Evolutionary conservation across 64 coral and sea anemone genomes (phyloP).

Genomic region (Porites australiensis): DNA sequence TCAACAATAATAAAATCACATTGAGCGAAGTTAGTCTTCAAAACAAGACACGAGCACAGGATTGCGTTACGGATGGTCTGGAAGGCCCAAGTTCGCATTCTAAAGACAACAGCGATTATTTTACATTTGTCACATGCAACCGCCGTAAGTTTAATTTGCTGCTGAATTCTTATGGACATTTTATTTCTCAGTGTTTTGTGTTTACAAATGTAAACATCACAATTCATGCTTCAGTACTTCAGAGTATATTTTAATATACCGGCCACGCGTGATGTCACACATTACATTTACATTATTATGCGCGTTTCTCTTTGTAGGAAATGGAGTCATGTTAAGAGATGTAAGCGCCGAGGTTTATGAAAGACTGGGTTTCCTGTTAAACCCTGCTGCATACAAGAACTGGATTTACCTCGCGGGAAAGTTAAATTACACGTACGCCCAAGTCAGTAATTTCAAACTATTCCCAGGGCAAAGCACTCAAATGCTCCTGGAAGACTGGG

Average conservation of each 20-base stretch:
- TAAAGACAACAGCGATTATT: not conserved
- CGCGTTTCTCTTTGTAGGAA: not conserved
- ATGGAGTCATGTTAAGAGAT: constrained; percentile 49
- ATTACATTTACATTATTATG: not conserved
- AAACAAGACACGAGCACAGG: not conserved
- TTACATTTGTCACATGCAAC: not conserved
- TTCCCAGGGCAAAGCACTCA: constrained; percentile 54
- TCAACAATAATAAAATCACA: not conserved
- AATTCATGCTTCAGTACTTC: too few relatives aligned
- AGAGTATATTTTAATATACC: too few relatives aligned
- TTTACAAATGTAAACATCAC: too few relatives aligned
- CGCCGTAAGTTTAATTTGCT: not conserved
- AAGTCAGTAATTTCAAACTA: constrained; percentile 63
- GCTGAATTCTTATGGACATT: too few relatives aligned
- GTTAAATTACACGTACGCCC: constrained; percentile 3
- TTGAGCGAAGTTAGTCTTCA: not conserved
- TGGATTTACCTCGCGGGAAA: constrained; percentile 67
- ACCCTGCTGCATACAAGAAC: constrained; percentile 29
- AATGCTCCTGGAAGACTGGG: constrained; percentile 42
- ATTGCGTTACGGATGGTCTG: not conserved
- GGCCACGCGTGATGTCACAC: too few relatives aligned
- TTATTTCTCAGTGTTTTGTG: too few relatives aligned
- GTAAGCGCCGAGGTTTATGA: constrained; percentile 50
- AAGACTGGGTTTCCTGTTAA: constrained; percentile 41
- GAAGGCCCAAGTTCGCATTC: not conserved